Evolutionary conservation across 2,888 invertebrate genomes (phyloP).

Genomic region (Synergus gifuensis): DNA sequence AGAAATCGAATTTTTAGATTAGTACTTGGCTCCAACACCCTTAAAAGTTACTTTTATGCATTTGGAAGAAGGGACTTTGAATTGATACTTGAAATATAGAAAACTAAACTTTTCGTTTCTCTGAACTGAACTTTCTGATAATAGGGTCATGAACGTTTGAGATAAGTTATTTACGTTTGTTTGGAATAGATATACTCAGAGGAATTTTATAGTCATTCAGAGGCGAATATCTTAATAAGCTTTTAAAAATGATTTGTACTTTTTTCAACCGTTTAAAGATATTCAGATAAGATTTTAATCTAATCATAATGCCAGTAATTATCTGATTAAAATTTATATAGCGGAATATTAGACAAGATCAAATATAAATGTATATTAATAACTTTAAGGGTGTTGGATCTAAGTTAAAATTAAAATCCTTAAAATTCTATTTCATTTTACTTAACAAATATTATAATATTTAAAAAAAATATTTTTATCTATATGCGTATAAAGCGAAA

Average conservation of each 20-base stretch:
- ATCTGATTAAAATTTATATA: background rate
- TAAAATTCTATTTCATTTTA: too few species aligned
- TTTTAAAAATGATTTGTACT: too few species aligned
- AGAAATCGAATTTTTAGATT: background rate
- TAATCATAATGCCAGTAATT: background rate
- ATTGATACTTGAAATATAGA: background rate
- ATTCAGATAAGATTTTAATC: background rate
- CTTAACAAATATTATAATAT: too few species aligned
- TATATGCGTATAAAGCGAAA: too few species aligned
- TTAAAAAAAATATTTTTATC: too few species aligned
- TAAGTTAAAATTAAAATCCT: too few species aligned
- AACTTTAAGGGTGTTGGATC: too few species aligned
- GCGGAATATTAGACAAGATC: background rate
- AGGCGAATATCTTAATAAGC: background rate
- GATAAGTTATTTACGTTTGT: background rate
- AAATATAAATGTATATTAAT: too few species aligned
- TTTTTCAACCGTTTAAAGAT: too few species aligned
- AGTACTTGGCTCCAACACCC: background rate
- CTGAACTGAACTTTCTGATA: background rate
- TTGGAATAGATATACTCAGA: background rate
- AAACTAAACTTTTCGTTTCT: background rate
- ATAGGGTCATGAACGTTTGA: slow-evolving; percentile 4
- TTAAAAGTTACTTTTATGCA: background rate
- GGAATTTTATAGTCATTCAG: background rate
- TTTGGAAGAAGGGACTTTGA: background rate